Conservation (phyloP, 2,113 vertebrate species). For the Cheilinus undulatus region DNA sequence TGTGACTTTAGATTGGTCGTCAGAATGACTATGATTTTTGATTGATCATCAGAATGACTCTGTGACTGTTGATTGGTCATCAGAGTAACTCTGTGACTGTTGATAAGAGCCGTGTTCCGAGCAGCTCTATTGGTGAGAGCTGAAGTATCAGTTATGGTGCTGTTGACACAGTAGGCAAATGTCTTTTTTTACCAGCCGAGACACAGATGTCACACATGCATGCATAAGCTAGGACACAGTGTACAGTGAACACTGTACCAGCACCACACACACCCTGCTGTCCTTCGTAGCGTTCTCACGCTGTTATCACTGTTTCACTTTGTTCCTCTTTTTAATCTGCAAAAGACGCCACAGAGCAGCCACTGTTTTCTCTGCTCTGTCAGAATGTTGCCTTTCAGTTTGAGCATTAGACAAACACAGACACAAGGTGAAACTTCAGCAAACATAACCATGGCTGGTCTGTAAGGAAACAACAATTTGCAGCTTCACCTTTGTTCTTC, state of each 20-base stretch:
- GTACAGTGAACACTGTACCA: not conserved
- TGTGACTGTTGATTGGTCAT: too few species aligned
- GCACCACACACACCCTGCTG: conserved; percentile 1
- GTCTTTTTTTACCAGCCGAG: conserved; percentile 18
- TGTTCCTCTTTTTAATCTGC: conserved; percentile 34
- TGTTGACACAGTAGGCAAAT: not conserved
- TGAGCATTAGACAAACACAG: not conserved
- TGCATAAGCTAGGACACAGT: conserved; percentile 11
- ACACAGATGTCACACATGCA: conserved; percentile 13
- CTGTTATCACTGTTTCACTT: conserved; percentile 18
- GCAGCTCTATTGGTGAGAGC: not conserved
- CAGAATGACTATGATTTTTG: too few species aligned
- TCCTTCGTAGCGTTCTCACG: conserved; percentile 19
- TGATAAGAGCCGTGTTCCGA: not conserved
- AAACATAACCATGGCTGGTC: too few species aligned
- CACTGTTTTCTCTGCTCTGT: conserved; percentile 7
- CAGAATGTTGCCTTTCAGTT: not conserved
- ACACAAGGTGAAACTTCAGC: not conserved
- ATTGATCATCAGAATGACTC: too few species aligned
- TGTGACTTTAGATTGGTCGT: too few species aligned
- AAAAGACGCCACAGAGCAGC: conserved; percentile 16
- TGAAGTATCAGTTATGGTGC: not conserved
- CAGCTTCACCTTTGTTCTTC: too few species aligned
- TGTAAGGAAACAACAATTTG: too few species aligned
- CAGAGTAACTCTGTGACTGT: too few species aligned